Conservation (phyloP, 1,140 invertebrate species). For the Papilio aristodemus region DNA sequence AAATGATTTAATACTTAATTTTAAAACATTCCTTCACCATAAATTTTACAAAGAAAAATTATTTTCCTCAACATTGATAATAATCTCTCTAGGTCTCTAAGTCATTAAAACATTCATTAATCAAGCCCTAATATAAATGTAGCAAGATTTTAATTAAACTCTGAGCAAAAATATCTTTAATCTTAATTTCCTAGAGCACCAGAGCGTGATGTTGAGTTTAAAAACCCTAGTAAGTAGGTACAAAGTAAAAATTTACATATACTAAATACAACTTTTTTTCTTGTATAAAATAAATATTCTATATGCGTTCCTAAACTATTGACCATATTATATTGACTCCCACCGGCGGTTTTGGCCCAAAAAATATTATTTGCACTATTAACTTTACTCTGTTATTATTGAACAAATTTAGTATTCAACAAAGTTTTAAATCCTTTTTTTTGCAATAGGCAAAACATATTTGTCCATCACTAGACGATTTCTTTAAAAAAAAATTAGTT, state of each 20-base stretch:
- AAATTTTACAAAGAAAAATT: constrained; percentile 5
- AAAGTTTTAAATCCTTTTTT: no score
- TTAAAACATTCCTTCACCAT: background rate
- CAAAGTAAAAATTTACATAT: background rate
- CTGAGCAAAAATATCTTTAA: constrained; percentile 12
- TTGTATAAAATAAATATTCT: background rate
- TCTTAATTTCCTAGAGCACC: constrained; percentile 15
- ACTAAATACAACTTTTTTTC: background rate
- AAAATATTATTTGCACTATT: no score
- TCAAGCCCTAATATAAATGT: constrained; percentile 1
- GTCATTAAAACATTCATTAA: constrained; percentile 19
- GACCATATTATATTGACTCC: no score
- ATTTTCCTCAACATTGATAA: constrained; percentile 16
- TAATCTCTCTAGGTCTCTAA: constrained; percentile 19
- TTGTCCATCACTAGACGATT: no score
- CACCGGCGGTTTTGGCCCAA: no score
- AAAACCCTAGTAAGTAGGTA: background rate
- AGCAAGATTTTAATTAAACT: constrained; percentile 14
- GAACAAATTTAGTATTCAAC: no score
- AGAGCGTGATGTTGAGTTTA: constrained; percentile 6
- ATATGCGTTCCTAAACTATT: no score
- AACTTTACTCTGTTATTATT: no score
- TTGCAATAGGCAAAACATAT: no score
- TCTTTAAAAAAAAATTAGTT: background rate
- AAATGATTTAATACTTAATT: background rate